Conservation (phyloP, 2,888 invertebrate species). For the Agrilus biguttatus region DNA sequence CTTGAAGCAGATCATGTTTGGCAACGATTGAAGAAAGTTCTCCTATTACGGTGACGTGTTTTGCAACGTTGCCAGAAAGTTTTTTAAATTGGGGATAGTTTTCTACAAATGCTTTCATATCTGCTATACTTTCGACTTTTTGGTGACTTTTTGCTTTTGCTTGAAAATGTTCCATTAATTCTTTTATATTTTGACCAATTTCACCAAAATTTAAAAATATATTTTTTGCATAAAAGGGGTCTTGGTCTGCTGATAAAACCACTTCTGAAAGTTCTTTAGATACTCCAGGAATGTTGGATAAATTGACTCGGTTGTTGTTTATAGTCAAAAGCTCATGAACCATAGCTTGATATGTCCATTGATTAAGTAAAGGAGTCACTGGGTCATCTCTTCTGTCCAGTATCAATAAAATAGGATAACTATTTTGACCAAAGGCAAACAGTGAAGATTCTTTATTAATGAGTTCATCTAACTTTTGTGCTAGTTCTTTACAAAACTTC, state of each 20-base stretch:
- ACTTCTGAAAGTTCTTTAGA: constrained; percentile 84
- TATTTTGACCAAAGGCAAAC: constrained; percentile 69
- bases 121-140: constrained; percentile 94
- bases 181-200: constrained; percentile 93
- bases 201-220: constrained; percentile 95
- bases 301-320: constrained; percentile 83
- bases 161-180: constrained; percentile 95
- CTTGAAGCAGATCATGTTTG: constrained; percentile 64
- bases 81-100: constrained; percentile 97
- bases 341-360: constrained; percentile 99
- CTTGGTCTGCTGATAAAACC: constrained; percentile 87
- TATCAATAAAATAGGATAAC: constrained; percentile 71
- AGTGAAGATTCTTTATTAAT: constrained; percentile 76
- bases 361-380: constrained; percentile 85
- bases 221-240: constrained; percentile 93
- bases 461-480: constrained; percentile 73
- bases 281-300: constrained; percentile 71
- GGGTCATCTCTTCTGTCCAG: constrained; percentile 90
- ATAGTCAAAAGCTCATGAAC: constrained; percentile 93
- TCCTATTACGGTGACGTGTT: constrained; percentile 93
- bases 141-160: constrained; percentile 88
- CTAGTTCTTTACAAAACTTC: constrained; percentile 68
- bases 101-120: constrained; percentile 98
- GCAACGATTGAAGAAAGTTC: constrained; percentile 80
- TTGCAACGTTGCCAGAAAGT: constrained; percentile 90